These are phyloP conservation scores for Rhinoptilus africanus DNA, from an alignment of 2,113 vertebrate species.

Conservation along the genomic window DNA sequence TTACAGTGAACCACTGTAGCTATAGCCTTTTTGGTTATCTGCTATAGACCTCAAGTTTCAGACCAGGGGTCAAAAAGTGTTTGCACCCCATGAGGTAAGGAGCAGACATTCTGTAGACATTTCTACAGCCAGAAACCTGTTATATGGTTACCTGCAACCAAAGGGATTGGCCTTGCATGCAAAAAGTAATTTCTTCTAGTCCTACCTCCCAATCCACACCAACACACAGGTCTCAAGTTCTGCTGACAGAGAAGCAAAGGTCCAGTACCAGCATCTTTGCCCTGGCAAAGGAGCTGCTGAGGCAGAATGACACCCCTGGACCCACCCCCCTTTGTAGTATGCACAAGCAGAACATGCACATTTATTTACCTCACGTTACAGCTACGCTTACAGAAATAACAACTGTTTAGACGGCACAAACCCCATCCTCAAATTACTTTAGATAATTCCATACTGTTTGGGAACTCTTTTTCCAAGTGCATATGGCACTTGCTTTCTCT, in stretches of 20 bases:
- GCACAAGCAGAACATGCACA: background rate
- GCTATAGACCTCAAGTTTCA: background rate
- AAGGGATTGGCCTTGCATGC: background rate
- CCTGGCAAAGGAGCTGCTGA: background rate
- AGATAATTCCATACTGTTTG: background rate
- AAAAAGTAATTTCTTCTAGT: background rate
- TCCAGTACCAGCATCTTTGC: background rate
- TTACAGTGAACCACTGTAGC: no score
- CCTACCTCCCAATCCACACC: background rate
- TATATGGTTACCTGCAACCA: background rate
- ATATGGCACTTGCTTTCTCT: background rate
- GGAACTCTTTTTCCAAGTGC: background rate
- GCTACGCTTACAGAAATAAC: background rate
- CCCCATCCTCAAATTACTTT: background rate
- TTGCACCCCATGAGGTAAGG: accelerated
- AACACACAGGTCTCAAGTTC: background rate
- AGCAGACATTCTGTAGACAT: background rate
- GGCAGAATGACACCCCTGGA: background rate
- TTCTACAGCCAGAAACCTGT: background rate
- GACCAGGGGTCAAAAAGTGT: background rate
- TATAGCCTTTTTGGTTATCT: no score
- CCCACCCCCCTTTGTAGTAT: accelerated
- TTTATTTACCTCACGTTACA: background rate
- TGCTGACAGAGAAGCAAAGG: background rate
- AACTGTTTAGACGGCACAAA: background rate